phyloP scores from a whole-genome alignment of 2,113 vertebrate species.

The Pyrgilauda ruficollis region DNA sequence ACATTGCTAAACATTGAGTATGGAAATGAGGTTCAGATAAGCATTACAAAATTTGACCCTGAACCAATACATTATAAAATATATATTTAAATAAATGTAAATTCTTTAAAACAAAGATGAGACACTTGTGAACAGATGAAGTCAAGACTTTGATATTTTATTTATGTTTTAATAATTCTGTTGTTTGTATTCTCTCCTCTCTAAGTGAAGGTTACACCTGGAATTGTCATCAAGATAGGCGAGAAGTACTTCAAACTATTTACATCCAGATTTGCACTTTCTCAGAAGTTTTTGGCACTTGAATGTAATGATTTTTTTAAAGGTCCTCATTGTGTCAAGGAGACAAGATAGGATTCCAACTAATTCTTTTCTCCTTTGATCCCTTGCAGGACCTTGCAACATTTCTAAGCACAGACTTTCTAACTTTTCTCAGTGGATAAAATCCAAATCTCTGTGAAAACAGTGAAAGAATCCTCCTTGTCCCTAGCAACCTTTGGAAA shows the following conservation, averaged over 20 bases:
- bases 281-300: not conserved
- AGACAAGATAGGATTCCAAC: not conserved
- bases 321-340: not conserved
- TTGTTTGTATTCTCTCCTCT: not conserved
- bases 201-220: not conserved
- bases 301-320: not conserved
- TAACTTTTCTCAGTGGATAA: not conserved
- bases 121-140: not conserved
- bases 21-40: not conserved
- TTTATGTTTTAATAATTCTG: not conserved
- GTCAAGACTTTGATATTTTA: not conserved
- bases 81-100: not conserved
- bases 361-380: not conserved
- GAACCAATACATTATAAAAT: not conserved
- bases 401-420: not conserved
- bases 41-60: not conserved
- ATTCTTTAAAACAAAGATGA: not conserved
- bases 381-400: not conserved
- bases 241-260: not conserved
- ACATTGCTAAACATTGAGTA: not conserved
- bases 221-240: not conserved
- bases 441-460: not conserved
- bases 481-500: not conserved
- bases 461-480: not conserved
- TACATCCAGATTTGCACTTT: not conserved